Base-by-base conservation (phyloP, 1,140 invertebrate genomes). In the Capitella teleta region DNA sequence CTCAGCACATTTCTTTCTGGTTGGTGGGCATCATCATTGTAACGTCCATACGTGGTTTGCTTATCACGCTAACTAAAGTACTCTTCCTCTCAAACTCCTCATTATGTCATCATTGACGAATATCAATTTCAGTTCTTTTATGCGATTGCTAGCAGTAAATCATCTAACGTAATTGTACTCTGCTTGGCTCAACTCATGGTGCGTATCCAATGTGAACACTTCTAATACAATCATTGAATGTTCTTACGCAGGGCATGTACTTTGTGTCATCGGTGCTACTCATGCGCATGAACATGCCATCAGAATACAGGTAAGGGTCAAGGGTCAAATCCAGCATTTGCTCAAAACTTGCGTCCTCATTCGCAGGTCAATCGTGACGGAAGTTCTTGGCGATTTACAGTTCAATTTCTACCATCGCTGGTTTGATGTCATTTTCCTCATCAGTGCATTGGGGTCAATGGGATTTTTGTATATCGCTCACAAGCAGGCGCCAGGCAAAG, bases 351-450 rank as follows among this genome's bases (percentile, higher is more conserved):
- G n/a, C n/a, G n/a, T n/a, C n/a, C 23, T 44, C 3, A 2, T 6
- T 47, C 16, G 6, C 32, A 47, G 94, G 23, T 84, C 84, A 34
- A 98, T 99, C 52, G 95, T 99, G 51, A 98, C 94, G 0, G 86
- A 98, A 78, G 94, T 98, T 0, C 73, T 98, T 0, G 95, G 95
- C 5, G 93, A 97, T 68, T 73, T 99, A 47, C 93, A 99, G 69
- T 99, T 99, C 62, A 97, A 93, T 68, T 99, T 99, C 77, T 99
- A 99, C 70, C 96, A 99, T 74, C 80, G 96, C 43, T 99, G 96
- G 96, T 99, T 98, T 74, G 96, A 99, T 75, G 93, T 98, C 0
- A 99, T 99, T 70, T 99, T 99, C 72, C 78, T 99, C 43, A 84
- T 99, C 25, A 95, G 90, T 61, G 95, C 95, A 1, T 69, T 98